Percentiles rank a stretch among this genome's conserved stretches.
phyloP scores from a whole-genome alignment of 2,113 vertebrate genomes.

The Leptobrachium ailaonicum region DNA sequence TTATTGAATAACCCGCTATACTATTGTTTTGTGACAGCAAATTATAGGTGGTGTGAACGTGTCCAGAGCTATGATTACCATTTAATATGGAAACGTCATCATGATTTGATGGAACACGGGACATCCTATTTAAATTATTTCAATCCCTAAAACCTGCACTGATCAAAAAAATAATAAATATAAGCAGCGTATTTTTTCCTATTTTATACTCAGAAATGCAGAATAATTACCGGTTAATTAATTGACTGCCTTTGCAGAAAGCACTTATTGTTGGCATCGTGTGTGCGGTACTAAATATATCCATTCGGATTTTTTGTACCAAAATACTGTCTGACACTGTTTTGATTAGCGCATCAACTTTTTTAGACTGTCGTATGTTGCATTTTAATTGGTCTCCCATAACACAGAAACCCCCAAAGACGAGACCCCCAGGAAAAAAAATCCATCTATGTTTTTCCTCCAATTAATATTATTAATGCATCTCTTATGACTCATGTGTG shows the following conservation, averaged over 20 bases:
- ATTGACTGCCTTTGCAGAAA: background rate
- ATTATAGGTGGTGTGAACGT: too few relatives aligned
- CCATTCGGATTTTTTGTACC: background rate
- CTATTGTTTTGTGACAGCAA: too few relatives aligned
- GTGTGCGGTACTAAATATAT: background rate
- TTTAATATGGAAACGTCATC: too few relatives aligned
- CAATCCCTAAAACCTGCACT: background rate
- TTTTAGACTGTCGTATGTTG: background rate
- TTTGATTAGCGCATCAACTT: conserved; percentile 6
- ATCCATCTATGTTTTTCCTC: conserved; percentile 3
- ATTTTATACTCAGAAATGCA: background rate
- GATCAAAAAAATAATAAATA: background rate
- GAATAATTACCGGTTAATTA: background rate
- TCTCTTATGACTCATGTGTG: conserved; percentile 18
- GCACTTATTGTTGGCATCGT: background rate
- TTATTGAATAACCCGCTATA: too few relatives aligned
- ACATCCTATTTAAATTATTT: background rate
- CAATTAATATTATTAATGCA: conserved; percentile 38
- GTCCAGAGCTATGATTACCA: too few relatives aligned
- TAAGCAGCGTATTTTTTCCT: background rate
- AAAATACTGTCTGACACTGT: conserved; percentile 27
- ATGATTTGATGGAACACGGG: too few relatives aligned
- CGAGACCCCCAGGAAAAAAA: background rate
- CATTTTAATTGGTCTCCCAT: conserved; percentile 14
- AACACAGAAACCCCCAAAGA: background rate